Evolutionary conservation across 2,113 vertebrate species (phyloP), one percentile per base, ranked within the genome.

Genomic region (Eptatretus burgeri): DNA sequence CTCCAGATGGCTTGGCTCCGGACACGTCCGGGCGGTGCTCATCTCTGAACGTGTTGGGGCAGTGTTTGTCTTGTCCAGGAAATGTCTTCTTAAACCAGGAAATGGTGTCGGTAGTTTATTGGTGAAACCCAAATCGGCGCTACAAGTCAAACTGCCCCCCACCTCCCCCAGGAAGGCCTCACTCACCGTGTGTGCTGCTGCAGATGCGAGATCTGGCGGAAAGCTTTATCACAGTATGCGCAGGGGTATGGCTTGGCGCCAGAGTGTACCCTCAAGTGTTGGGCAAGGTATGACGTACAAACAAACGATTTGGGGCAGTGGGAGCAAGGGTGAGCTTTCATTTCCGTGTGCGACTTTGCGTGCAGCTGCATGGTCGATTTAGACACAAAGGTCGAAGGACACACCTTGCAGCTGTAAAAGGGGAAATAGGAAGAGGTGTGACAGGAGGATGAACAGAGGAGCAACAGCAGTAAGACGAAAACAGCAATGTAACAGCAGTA

Each of bases 261-360:
- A 14, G 53, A 56, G 53, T 56, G 53, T 14, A 56, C 17, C 17
- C 53, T 14, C 7, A 56, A 7, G 53, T 56, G 53, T 18, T 56
- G 53, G 53, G 53, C 53, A 14, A 56, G 53, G 53, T 56, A 56
- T 7, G 53, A 56, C 14, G 53, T 56, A 18, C 53, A 16, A 14
- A 56, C 53, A 56, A 56, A 56, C 53, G 53, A 56, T 18, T 56
- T 56, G 17, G 53, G 53, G 17, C 53, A 56, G 53, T 56, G 53
- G 17, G 53, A 14, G 17, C 53, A 56, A 14, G 14, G 53, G 53
- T 56, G 53, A 16, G 53, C 53, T 18, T 56, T 56, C 14, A 18
- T 18, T 18, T 56, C 53, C 17, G 53, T 56, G 7, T 56, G 53
- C 7, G 53, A 16, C 53, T 56, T 56, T 2, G 53, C 53, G 17